phyloP scores from a whole-genome alignment of 2,797 vertebrate genomes.

The Gymnothorax javanicus region DNA sequence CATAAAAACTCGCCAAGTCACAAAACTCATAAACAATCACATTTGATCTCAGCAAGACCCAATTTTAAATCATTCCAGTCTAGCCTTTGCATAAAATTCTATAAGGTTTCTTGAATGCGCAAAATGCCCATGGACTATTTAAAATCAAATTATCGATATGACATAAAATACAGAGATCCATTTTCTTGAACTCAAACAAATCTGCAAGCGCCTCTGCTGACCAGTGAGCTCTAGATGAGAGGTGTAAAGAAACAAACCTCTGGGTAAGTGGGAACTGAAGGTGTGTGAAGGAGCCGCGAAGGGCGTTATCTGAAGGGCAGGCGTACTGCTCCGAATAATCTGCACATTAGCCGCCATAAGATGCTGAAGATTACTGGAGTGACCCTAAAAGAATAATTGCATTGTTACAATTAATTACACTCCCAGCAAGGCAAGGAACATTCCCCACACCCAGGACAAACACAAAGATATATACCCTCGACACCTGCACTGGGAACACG shows the following conservation, averaged over 20 bases:
- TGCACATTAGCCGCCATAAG: constrained; percentile 94
- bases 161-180: neutral
- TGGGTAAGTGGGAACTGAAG: constrained; percentile 87
- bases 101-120: neutral
- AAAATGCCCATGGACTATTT: neutral
- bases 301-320: constrained; percentile 86
- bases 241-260: constrained; percentile 52
- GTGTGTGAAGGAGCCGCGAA: constrained; percentile 69
- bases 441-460: neutral
- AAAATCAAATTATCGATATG: neutral
- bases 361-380: constrained; percentile 90
- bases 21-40: neutral
- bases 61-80: neutral
- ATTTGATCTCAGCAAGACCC: neutral
- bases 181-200: neutral
- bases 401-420: neutral
- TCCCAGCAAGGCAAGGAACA: neutral
- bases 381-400: constrained; percentile 73
- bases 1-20: neutral
- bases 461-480: neutral
- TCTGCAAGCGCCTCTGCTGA: neutral
- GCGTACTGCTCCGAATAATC: constrained; percentile 88
- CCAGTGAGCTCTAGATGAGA: neutral
- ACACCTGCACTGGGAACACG: neutral
- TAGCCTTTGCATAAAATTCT: neutral